Evolutionary conservation across 1,140 invertebrate species (phyloP).

Genomic region (Zaprionus gabonicus): DNA sequence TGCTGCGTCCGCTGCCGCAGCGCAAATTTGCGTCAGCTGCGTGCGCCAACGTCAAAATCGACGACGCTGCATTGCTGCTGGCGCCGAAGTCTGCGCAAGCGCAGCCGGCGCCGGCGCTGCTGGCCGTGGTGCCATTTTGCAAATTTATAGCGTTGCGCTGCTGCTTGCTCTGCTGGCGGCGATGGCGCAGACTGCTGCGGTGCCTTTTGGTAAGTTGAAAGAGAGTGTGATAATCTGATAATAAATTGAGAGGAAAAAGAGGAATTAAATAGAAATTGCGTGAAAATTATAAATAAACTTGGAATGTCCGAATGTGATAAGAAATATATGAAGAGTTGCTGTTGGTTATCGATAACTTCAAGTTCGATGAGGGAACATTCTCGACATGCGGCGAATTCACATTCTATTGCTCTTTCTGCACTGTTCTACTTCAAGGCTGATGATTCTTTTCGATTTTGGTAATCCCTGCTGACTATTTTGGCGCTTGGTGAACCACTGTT

Average conservation of each 20-base stretch:
- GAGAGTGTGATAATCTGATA: not conserved
- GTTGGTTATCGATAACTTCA: not conserved
- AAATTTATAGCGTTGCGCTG: slow-evolving; percentile 63
- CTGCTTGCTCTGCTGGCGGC: slow-evolving; percentile 59
- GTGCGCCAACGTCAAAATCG: slow-evolving; percentile 49
- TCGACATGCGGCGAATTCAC: not conserved
- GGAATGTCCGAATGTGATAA: not conserved
- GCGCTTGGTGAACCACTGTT: slow-evolving; percentile 67
- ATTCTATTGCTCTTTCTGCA: slow-evolving; percentile 1
- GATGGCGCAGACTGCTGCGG: slow-evolving; percentile 71
- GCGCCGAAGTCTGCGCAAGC: slow-evolving; percentile 24
- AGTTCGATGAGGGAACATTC: not conserved
- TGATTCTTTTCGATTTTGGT: slow-evolving; percentile 14
- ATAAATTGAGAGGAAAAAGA: not conserved
- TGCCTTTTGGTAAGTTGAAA: slow-evolving; percentile 67
- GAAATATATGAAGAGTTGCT: too few relatives aligned
- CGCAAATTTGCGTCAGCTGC: slow-evolving; percentile 63
- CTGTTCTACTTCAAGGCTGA: slow-evolving; percentile 26
- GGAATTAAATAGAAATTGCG: not conserved
- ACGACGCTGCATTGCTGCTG: slow-evolving; percentile 49
- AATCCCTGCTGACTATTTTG: slow-evolving; percentile 26
- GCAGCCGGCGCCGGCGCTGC: slow-evolving; percentile 11
- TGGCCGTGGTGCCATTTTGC: slow-evolving; percentile 60
- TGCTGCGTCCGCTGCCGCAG: slow-evolving; percentile 18
- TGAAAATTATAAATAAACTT: not conserved